A percentile compares a stretch with the other conserved stretches of the same genome.
These are phyloP conservation scores for Hypomecis punctinalis DNA, from an alignment of 2,888 invertebrate genomes.

Conservation along the genomic window DNA sequence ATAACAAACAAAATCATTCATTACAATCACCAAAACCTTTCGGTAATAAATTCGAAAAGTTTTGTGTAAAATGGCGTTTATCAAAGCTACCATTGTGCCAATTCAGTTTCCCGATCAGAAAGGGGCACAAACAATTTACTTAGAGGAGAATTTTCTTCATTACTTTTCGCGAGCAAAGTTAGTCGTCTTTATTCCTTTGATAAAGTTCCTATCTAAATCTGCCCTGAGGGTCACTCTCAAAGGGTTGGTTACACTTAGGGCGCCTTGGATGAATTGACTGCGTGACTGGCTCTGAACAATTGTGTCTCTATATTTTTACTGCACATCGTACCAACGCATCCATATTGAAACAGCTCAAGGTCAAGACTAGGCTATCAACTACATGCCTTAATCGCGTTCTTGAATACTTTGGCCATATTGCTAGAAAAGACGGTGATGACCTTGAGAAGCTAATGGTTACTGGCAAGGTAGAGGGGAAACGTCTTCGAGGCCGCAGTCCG, in stretches of 20 bases:
- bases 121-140: slow-evolving; percentile 43
- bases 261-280: slow-evolving; percentile 1
- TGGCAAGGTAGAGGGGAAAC: too few relatives aligned
- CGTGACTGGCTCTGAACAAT: background rate
- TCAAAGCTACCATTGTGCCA: slow-evolving; percentile 35
- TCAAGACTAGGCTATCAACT: too few relatives aligned
- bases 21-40: slow-evolving; percentile 12
- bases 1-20: slow-evolving; percentile 22
- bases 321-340: too few relatives aligned
- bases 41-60: slow-evolving; percentile 28
- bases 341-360: too few relatives aligned
- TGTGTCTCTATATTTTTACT: too few relatives aligned
- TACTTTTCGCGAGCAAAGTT: slow-evolving; percentile 38
- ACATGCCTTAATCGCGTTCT: too few relatives aligned
- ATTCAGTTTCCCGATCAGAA: slow-evolving; percentile 39
- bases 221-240: slow-evolving; percentile 39
- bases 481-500: too few relatives aligned
- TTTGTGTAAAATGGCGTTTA: slow-evolving; percentile 30
- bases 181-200: slow-evolving; percentile 44
- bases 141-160: slow-evolving; percentile 43
- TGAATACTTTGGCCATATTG: too few relatives aligned
- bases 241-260: slow-evolving; percentile 34
- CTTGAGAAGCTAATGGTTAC: too few relatives aligned
- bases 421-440: too few relatives aligned
- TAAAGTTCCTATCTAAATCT: slow-evolving; percentile 41